Evolutionary conservation across 2,888 invertebrate species (phyloP).

Genomic region (Athrips mouffetella): DNA sequence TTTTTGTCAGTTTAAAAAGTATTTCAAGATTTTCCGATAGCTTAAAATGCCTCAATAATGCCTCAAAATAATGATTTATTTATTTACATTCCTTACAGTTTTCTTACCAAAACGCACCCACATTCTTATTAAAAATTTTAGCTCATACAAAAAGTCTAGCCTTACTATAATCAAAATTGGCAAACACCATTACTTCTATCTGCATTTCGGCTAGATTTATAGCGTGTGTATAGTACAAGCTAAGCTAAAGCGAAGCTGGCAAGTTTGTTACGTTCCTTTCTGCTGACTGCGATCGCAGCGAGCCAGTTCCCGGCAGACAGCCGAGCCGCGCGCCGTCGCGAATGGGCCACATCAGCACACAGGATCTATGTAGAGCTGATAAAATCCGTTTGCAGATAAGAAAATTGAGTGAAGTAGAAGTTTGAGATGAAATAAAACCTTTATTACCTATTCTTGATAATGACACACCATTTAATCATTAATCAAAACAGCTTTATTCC

Average conservation of each 20-base stretch:
- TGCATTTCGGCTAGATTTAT: not conserved
- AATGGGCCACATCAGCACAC: conserved; percentile 67
- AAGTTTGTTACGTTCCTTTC: conserved; percentile 67
- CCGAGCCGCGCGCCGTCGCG: conserved; percentile 64
- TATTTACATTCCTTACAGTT: no score
- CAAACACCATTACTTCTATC: not conserved
- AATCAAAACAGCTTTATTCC: no score
- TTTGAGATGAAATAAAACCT: no score
- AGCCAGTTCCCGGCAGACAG: conserved; percentile 55
- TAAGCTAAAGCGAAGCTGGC: conserved; percentile 36
- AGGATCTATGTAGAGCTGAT: conserved; percentile 51
- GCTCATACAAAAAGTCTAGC: no score
- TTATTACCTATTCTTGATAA: no score
- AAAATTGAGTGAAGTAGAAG: no score
- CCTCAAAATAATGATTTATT: no score
- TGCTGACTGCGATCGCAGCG: conserved; percentile 68
- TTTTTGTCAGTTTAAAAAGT: no score
- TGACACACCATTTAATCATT: no score
- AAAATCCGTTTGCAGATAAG: conserved; percentile 12
- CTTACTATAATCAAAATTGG: not conserved
- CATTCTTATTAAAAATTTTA: no score
- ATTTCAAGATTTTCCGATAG: not conserved
- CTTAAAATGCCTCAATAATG: not conserved
- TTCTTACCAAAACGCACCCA: no score
- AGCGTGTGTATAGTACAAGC: conserved; percentile 27